These are phyloP conservation scores for Bubo blakistoni DNA, from an alignment of 2,113 vertebrate genomes.

Conservation along the genomic window DNA sequence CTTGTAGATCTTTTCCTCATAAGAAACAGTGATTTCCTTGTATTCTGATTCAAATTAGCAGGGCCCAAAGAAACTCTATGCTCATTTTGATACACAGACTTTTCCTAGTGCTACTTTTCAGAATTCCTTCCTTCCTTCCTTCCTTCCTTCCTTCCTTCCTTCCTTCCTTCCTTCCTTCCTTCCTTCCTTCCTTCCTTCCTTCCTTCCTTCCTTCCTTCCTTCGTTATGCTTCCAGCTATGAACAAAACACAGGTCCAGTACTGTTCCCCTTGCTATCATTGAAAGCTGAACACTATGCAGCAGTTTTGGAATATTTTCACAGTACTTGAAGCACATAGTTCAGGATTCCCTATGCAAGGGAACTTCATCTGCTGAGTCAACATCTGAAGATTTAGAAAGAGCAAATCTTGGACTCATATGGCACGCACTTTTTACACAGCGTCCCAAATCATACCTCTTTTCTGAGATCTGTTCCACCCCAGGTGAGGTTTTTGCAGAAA, in stretches of 20 bases:
- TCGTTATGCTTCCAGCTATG: neutral
- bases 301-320: neutral
- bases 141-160: neutral
- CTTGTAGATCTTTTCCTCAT: neutral
- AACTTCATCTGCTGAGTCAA: neutral
- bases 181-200: no score
- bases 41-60: neutral
- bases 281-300: neutral
- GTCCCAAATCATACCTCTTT: neutral
- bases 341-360: neutral
- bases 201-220: no score
- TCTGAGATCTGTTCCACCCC: neutral
- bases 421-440: neutral
- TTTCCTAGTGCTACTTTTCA: neutral
- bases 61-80: neutral
- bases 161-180: neutral
- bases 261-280: neutral
- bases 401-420: neutral
- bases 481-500: neutral
- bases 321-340: neutral
- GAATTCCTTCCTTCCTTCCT: neutral
- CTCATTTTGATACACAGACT: neutral
- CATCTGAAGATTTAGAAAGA: neutral
- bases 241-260: neutral
- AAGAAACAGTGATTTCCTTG: neutral